Evolutionary conservation across 2,113 vertebrate species (phyloP).

Genomic region (Hippocampus mohnikei): DNA sequence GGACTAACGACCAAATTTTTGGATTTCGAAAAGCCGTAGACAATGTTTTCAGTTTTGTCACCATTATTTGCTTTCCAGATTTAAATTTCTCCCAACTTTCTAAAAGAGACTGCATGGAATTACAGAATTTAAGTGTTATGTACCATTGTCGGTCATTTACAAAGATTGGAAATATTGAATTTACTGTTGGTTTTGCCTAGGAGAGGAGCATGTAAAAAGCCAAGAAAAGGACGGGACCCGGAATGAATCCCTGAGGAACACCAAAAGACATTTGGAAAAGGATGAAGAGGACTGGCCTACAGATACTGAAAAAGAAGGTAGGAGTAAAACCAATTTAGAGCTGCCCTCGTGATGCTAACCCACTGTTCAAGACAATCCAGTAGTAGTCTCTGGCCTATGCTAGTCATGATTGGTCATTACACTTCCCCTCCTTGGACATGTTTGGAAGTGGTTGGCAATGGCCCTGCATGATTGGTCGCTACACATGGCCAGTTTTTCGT

Average conservation of each 20-base stretch:
- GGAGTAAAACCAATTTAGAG: background rate
- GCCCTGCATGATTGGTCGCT: background rate
- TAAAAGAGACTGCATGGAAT: background rate
- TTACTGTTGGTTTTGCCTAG: background rate
- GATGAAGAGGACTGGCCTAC: background rate
- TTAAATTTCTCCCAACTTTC: too few species aligned
- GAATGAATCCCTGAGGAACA: background rate
- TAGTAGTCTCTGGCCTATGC: background rate
- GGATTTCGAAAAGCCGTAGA: too few species aligned
- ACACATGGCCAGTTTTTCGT: background rate
- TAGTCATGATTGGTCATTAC: background rate
- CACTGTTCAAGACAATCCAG: background rate
- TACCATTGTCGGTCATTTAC: background rate
- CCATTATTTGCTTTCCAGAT: too few species aligned
- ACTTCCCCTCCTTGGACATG: background rate
- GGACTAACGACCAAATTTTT: too few species aligned
- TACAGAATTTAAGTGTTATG: background rate
- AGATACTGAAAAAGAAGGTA: background rate
- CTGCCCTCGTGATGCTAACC: background rate
- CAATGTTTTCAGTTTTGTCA: too few species aligned
- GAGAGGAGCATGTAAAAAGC: background rate
- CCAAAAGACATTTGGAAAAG: background rate
- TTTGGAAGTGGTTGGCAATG: too few species aligned
- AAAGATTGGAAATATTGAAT: background rate
- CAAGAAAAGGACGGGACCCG: background rate